Conservation (phyloP, 2,797 vertebrate species). For the Serranus cabrilla region DNA sequence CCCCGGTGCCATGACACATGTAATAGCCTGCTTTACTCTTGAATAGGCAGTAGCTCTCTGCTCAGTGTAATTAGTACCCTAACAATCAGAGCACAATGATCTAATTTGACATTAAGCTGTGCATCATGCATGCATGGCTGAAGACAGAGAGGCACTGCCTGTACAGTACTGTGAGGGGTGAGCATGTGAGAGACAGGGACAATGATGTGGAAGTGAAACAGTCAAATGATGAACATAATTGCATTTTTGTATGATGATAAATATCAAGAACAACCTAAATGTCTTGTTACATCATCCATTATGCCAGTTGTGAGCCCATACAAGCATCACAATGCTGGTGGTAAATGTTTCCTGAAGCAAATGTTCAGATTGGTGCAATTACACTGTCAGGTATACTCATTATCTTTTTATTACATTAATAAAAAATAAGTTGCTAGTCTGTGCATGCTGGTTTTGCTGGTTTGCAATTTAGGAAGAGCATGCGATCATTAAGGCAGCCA, state of each 20-base stretch:
- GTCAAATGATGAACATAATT: slow-evolving; percentile 19
- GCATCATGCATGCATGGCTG: slow-evolving; percentile 57
- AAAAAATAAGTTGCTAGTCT: no score
- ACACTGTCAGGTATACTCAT: neutral
- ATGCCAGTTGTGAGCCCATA: neutral
- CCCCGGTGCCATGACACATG: slow-evolving; percentile 5
- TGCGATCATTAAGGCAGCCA: neutral
- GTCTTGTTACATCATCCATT: neutral
- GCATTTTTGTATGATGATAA: slow-evolving; percentile 16
- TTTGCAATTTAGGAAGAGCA: neutral
- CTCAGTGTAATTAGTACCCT: slow-evolving; percentile 40
- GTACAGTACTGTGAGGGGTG: slow-evolving; percentile 35
- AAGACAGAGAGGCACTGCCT: slow-evolving; percentile 31
- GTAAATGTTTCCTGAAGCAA: neutral
- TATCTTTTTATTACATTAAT: neutral
- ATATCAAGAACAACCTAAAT: slow-evolving; percentile 4
- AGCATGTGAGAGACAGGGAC: slow-evolving; percentile 1
- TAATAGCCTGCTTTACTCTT: slow-evolving; percentile 16
- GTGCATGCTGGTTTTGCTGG: neutral
- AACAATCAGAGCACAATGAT: slow-evolving; percentile 67
- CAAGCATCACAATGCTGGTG: neutral
- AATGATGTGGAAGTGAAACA: slow-evolving; percentile 5
- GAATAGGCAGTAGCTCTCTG: slow-evolving; percentile 16
- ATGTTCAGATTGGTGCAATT: neutral
- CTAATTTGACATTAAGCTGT: slow-evolving; percentile 62